phyloP scores from a whole-genome alignment of 2,888 invertebrate species.

The Amphipyra tragopoginis region DNA sequence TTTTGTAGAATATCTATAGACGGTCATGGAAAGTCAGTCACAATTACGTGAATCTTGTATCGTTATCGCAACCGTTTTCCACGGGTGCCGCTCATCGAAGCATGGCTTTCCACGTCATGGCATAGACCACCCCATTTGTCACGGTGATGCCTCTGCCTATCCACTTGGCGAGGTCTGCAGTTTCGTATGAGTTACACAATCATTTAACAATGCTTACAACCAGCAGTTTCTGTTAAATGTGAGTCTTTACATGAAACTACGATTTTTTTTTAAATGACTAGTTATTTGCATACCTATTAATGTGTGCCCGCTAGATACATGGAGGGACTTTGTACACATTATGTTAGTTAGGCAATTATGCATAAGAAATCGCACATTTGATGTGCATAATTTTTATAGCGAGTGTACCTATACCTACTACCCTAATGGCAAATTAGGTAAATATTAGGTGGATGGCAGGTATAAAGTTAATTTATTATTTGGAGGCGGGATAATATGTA shows the following conservation, averaged over 20 bases:
- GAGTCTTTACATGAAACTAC: conserved; percentile 34
- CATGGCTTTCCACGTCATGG: conserved; percentile 82
- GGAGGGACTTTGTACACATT: conserved; percentile 14
- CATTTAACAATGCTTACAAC: conserved; percentile 46
- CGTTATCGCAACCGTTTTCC: conserved; percentile 76
- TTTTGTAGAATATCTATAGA: conserved; percentile 23
- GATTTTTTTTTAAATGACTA: conserved; percentile 32
- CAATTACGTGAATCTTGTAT: conserved; percentile 68
- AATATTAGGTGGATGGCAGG: too few relatives aligned
- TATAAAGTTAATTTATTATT: conserved; percentile 37
- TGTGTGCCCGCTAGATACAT: conserved; percentile 19
- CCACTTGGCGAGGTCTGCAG: conserved; percentile 34
- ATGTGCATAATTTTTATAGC: conserved; percentile 6
- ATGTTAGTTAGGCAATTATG: conserved; percentile 19
- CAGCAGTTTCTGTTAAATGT: conserved; percentile 24
- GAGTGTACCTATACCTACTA: too few relatives aligned
- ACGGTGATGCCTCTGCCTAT: conserved; percentile 77
- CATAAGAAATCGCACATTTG: conserved; percentile 9
- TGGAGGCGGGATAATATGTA: conserved; percentile 60
- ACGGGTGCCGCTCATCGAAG: conserved; percentile 77
- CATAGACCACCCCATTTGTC: conserved; percentile 88
- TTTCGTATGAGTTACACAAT: conserved; percentile 47
- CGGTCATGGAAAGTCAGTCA: conserved; percentile 62
- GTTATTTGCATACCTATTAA: conserved; percentile 32
- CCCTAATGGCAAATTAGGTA: conserved; percentile 58